Percentiles rank a stretch among this genome's conserved stretches.
Evolutionary conservation across 2,888 invertebrate genomes (phyloP).

Genomic region (Limenitis arthemis): DNA sequence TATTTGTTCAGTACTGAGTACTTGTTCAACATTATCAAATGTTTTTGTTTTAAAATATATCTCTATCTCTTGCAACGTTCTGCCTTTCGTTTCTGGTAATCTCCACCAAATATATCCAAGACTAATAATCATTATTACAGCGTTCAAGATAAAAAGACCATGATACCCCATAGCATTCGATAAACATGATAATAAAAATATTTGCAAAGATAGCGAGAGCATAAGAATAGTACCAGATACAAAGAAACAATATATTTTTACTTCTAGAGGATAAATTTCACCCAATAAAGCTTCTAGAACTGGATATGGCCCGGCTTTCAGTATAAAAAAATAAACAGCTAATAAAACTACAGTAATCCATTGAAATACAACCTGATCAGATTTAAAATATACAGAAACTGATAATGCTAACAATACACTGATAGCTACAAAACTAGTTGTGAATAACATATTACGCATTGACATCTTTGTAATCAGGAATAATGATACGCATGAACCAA

Average conservation of each 20-base stretch:
- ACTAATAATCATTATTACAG: conserved; percentile 21
- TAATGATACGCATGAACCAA: conserved; percentile 15
- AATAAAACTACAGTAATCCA: conserved; percentile 22
- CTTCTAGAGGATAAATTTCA: conserved; percentile 31
- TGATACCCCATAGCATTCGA: conserved; percentile 27
- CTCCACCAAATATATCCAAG: conserved; percentile 27
- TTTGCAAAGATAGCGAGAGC: conserved; percentile 21
- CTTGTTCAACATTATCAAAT: conserved; percentile 7
- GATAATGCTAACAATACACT: conserved; percentile 12
- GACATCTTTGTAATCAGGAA: conserved; percentile 17
- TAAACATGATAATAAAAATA: conserved; percentile 25
- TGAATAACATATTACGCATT: conserved; percentile 18
- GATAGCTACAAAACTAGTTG: conserved; percentile 15
- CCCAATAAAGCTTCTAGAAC: conserved; percentile 28
- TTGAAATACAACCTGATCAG: conserved; percentile 3
- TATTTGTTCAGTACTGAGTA: conserved; percentile 10
- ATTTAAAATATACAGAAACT: conserved; percentile 17
- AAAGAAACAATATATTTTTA: conserved; percentile 26
- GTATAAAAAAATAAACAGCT: conserved; percentile 26
- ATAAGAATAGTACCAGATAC: conserved; percentile 23
- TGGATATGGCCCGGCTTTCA: conserved; percentile 28
- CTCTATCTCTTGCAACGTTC: conserved; percentile 29
- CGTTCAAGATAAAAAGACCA: conserved; percentile 29
- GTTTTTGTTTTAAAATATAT: conserved; percentile 25
- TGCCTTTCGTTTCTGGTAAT: conserved; percentile 31